A percentile compares a stretch with the other conserved stretches of the same genome.
Conservation (phyloP, 1,140 invertebrate genomes). For the Brachionus manjavacas region DNA sequence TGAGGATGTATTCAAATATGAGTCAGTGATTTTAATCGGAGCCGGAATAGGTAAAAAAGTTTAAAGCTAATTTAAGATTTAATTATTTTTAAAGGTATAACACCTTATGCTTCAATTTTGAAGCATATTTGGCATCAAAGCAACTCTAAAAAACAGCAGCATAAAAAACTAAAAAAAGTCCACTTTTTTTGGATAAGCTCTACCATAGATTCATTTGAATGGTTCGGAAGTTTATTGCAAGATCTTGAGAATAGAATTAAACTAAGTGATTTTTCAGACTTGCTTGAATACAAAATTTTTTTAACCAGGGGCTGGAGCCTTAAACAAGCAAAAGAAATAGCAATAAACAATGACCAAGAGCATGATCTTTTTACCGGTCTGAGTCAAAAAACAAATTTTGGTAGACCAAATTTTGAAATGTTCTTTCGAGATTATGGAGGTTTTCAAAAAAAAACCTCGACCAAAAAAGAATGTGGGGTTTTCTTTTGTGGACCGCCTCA, state of each 20-base stretch:
- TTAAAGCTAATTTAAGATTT: too few relatives aligned
- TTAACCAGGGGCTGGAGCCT: slow-evolving; percentile 54
- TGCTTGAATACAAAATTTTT: slow-evolving; percentile 52
- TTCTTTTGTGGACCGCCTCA: slow-evolving; percentile 52
- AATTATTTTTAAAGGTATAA: slow-evolving; percentile 63
- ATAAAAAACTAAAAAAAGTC: neutral
- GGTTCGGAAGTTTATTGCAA: slow-evolving; percentile 40
- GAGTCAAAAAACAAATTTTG: slow-evolving; percentile 55
- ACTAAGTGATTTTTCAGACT: slow-evolving; percentile 46
- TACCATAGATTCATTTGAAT: slow-evolving; percentile 24
- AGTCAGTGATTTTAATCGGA: too few relatives aligned
- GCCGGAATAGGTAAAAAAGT: too few relatives aligned
- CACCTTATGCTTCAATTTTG: slow-evolving; percentile 96
- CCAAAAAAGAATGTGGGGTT: slow-evolving; percentile 47
- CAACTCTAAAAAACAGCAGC: neutral
- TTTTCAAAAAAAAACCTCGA: slow-evolving; percentile 47
- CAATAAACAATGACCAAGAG: neutral
- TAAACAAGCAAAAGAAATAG: slow-evolving; percentile 48
- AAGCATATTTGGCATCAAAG: slow-evolving; percentile 69
- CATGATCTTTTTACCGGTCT: slow-evolving; percentile 53
- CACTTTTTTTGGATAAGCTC: slow-evolving; percentile 43
- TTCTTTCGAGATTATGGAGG: slow-evolving; percentile 49
- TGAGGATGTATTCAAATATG: slow-evolving; percentile 44
- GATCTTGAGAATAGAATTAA: slow-evolving; percentile 47
- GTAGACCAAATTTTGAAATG: slow-evolving; percentile 54